Evolutionary conservation across 2,888 invertebrate species (phyloP).

Genomic region (Belgica antarctica): DNA sequence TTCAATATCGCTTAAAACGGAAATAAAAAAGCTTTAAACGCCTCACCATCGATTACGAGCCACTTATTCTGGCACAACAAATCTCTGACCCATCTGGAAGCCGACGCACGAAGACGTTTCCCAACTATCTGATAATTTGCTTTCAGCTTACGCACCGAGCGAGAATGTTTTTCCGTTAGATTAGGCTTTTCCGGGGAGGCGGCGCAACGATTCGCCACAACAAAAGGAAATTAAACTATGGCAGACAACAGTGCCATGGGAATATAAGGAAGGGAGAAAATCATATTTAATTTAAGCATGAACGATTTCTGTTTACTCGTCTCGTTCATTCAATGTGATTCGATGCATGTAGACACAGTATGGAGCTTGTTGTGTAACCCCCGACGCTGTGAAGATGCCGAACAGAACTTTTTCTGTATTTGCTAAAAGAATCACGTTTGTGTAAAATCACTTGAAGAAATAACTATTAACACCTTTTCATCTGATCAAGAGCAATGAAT

Average conservation of each 20-base stretch:
- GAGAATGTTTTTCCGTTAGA: background rate
- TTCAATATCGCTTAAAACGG: background rate
- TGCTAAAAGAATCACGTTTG: constrained; percentile 24
- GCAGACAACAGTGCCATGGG: background rate
- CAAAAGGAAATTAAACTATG: constrained; percentile 29
- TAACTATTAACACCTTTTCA: constrained; percentile 43
- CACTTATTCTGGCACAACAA: background rate
- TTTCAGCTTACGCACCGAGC: background rate
- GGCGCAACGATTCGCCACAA: constrained; percentile 22
- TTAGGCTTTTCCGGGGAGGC: constrained; percentile 3
- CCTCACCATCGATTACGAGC: background rate
- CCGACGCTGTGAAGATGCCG: background rate
- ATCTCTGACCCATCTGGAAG: background rate
- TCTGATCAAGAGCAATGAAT: constrained; percentile 31
- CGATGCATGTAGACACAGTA: too few species aligned
- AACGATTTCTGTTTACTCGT: constrained; percentile 34
- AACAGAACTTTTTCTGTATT: background rate
- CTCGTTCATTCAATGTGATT: too few species aligned
- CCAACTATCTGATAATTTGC: background rate
- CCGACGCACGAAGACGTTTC: background rate
- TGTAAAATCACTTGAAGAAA: constrained; percentile 39
- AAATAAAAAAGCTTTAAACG: background rate
- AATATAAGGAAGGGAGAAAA: background rate
- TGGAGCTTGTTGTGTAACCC: too few species aligned
- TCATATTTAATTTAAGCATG: constrained; percentile 38